Evolutionary conservation across 2,797 vertebrate genomes (phyloP).

Genomic region (Parauchenoglanis ngamensis): DNA sequence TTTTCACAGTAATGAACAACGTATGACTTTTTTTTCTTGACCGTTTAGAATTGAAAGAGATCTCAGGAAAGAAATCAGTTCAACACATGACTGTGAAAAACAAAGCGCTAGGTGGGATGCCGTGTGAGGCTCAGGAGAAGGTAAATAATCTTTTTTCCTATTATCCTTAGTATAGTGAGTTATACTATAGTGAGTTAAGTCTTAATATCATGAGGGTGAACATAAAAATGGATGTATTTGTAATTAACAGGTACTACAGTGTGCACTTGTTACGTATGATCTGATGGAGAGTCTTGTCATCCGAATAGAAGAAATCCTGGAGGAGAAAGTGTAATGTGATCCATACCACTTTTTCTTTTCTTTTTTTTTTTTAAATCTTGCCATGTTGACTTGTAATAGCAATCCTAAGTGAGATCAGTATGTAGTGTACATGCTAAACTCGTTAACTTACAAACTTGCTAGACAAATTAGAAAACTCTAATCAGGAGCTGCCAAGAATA

Average conservation of each 20-base stretch:
- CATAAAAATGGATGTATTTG: background rate
- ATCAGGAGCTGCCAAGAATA: background rate
- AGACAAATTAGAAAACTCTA: background rate
- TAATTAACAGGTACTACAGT: slow-evolving; percentile 85
- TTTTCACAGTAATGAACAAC: background rate
- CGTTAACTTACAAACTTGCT: background rate
- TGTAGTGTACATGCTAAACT: background rate
- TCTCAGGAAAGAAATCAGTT: slow-evolving; percentile 54
- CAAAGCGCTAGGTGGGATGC: slow-evolving; percentile 57
- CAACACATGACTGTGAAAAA: slow-evolving; percentile 60
- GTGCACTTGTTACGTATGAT: slow-evolving; percentile 93
- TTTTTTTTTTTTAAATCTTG: no score
- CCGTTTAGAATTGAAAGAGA: slow-evolving; percentile 59
- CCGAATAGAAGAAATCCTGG: slow-evolving; percentile 88
- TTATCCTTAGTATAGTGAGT: background rate
- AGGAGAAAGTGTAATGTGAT: slow-evolving; percentile 76
- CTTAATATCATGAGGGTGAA: background rate
- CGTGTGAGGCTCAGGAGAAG: slow-evolving; percentile 69
- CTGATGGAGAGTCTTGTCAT: slow-evolving; percentile 93
- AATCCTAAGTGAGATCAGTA: background rate
- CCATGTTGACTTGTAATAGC: background rate
- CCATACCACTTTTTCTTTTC: background rate
- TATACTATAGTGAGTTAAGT: background rate
- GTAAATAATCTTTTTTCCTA: slow-evolving; percentile 52
- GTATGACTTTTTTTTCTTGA: background rate